These are phyloP conservation scores for Erinaceus europaeus DNA, from an alignment of 2,113 vertebrate genomes.

Conservation along the genomic window DNA sequence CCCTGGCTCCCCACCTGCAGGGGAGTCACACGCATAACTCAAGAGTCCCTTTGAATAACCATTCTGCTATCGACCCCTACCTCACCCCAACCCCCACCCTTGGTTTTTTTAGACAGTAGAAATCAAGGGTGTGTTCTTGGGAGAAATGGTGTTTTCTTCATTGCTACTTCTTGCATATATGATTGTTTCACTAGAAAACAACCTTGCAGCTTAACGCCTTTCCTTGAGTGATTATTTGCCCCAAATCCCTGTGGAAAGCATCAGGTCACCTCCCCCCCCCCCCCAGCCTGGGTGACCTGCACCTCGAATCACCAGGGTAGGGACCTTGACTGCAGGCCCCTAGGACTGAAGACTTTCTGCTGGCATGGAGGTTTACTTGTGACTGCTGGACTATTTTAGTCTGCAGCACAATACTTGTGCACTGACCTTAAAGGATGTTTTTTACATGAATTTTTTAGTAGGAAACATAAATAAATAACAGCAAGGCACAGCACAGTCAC, in stretches of 20 bases:
- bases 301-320: fast-evolving
- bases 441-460: slow-evolving; percentile 73
- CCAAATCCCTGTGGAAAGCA: neutral
- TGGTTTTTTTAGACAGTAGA: too few species aligned
- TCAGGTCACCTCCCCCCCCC: neutral
- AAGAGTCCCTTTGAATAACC: too few species aligned
- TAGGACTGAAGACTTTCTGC: neutral
- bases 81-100: too few species aligned
- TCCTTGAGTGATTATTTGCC: neutral
- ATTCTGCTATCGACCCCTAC: too few species aligned
- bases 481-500: slow-evolving; percentile 54
- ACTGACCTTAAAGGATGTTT: slow-evolving; percentile 72
- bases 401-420: slow-evolving; percentile 17
- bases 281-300: neutral
- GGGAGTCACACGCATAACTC: too few species aligned
- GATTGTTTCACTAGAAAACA: neutral
- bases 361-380: neutral
- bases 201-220: neutral
- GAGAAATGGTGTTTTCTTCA: neutral
- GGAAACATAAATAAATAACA: slow-evolving; percentile 78
- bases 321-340: neutral
- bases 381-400: slow-evolving; percentile 34
- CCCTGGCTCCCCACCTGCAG: too few species aligned
- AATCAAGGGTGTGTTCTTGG: neutral
- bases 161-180: neutral